Evolutionary conservation across 2,113 vertebrate genomes (phyloP).

Genomic region (Promerops cafer): DNA sequence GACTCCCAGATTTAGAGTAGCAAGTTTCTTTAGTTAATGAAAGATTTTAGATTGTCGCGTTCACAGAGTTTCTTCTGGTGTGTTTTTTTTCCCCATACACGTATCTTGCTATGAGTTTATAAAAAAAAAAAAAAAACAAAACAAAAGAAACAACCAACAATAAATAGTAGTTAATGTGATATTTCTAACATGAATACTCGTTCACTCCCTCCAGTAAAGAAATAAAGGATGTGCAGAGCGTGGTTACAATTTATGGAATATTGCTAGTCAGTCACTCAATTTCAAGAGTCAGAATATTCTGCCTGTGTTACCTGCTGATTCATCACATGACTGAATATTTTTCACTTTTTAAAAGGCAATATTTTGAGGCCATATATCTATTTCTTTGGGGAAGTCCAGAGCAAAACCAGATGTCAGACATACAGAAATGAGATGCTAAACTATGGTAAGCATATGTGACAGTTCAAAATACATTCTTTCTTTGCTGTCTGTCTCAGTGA

Average conservation of each 20-base stretch:
- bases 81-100: background rate
- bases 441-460: background rate
- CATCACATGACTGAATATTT: background rate
- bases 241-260: background rate
- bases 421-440: background rate
- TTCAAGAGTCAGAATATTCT: background rate
- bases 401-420: background rate
- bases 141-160: background rate
- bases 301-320: background rate
- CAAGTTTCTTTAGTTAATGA: background rate
- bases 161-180: background rate
- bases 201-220: background rate
- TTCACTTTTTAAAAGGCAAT: background rate
- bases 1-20: background rate
- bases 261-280: background rate
- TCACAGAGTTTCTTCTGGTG: background rate
- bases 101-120: background rate
- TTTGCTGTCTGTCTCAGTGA: background rate
- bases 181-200: background rate
- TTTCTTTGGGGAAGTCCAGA: background rate
- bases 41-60: background rate
- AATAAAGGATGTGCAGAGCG: background rate
- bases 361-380: background rate
- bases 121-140: background rate
- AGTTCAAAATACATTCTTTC: constrained; percentile 4